phyloP scores from a whole-genome alignment of 2,113 vertebrate species.

The Nannobrachium achirus region DNA sequence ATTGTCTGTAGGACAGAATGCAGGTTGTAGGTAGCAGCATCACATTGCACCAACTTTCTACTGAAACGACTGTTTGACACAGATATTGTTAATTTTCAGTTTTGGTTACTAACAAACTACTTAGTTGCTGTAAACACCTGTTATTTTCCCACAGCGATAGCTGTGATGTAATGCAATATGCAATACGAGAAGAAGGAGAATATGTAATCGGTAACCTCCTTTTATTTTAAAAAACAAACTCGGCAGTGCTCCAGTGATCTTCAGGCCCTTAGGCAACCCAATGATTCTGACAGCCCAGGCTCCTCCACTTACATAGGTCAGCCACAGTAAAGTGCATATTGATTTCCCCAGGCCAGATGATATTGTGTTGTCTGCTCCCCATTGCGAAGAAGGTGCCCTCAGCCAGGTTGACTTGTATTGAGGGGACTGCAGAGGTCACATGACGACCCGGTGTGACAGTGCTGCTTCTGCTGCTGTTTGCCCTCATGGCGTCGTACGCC shows the following conservation, averaged over 20 bases:
- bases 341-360: constrained; percentile 70
- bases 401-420: constrained; percentile 50
- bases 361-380: constrained; percentile 69
- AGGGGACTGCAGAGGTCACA: constrained; percentile 58
- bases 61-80: too few relatives aligned
- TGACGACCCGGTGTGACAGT: constrained; percentile 33
- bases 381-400: constrained; percentile 69
- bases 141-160: not conserved
- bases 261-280: constrained; percentile 41
- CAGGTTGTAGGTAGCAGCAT: too few relatives aligned
- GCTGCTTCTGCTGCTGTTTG: constrained; percentile 52
- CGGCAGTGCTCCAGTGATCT: constrained; percentile 41
- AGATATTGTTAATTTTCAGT: too few relatives aligned
- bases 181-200: not conserved
- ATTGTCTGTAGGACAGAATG: not conserved
- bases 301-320: constrained; percentile 69
- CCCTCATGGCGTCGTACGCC: constrained; percentile 8
- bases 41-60: too few relatives aligned
- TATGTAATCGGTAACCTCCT: constrained; percentile 24
- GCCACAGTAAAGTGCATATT: constrained; percentile 71
- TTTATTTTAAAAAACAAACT: not conserved
- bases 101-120: too few relatives aligned
- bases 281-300: constrained; percentile 41
- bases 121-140: not conserved
- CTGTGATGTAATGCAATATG: not conserved